Conservation (phyloP, 1,140 invertebrate species). For the Chlorops oryzae region DNA sequence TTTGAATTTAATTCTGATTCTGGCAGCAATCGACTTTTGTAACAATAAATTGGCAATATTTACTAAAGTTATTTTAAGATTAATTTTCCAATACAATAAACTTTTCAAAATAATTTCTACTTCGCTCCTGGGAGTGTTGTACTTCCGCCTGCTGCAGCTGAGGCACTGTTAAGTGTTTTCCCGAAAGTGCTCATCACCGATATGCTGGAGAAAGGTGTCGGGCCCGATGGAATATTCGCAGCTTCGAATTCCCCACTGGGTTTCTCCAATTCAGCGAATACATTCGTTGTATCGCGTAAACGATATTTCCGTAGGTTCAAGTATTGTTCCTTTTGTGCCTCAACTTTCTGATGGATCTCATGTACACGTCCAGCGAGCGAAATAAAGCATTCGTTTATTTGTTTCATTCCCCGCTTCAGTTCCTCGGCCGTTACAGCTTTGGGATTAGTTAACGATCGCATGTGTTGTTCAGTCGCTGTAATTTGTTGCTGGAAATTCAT, state of each 20-base stretch:
- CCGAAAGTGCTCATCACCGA: constrained; percentile 35
- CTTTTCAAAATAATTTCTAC: too few species aligned
- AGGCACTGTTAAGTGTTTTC: constrained; percentile 25
- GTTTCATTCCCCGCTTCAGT: constrained; percentile 59
- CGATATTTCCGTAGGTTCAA: constrained; percentile 71
- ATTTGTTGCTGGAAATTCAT: constrained; percentile 65
- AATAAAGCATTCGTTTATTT: constrained; percentile 78
- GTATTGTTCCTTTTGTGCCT: constrained; percentile 77
- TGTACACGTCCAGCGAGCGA: constrained; percentile 78
- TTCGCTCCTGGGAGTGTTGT: too few species aligned
- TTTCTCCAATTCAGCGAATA: constrained; percentile 58
- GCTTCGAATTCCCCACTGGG: constrained; percentile 25
- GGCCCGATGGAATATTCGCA: constrained; percentile 51
- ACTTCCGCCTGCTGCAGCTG: constrained; percentile 19
- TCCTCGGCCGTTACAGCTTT: constrained; percentile 63
- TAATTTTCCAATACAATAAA: too few species aligned
- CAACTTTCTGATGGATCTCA: constrained; percentile 66
- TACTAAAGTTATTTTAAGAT: too few species aligned
- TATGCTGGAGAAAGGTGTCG: constrained; percentile 54
- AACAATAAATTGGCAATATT: too few species aligned
- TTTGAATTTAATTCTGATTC: too few species aligned
- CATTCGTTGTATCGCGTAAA: constrained; percentile 69
- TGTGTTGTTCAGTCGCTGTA: constrained; percentile 65
- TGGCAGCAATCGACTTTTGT: too few species aligned
- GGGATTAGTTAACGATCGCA: constrained; percentile 62